These are phyloP conservation scores for Drosophila bipectinata DNA, from an alignment of 1,140 invertebrate genomes.

Conservation along the genomic window DNA sequence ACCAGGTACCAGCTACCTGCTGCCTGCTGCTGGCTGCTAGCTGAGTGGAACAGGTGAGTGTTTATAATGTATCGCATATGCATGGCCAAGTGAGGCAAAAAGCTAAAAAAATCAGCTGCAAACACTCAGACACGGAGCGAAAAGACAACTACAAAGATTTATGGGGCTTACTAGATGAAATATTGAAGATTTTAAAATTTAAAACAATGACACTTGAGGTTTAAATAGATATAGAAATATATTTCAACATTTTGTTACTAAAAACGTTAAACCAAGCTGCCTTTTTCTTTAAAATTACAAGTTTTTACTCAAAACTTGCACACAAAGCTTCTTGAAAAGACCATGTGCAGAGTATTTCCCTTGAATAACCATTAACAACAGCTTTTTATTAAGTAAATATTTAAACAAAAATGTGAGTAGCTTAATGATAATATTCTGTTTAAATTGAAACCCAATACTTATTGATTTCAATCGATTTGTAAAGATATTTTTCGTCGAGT, in stretches of 20 bases:
- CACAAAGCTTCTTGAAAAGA: too few relatives aligned
- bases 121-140: conserved; percentile 30
- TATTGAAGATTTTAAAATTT: not conserved
- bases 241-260: too few relatives aligned
- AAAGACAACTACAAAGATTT: not conserved
- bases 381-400: not conserved
- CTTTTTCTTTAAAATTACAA: too few relatives aligned
- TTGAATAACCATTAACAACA: not conserved
- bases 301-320: too few relatives aligned
- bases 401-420: not conserved
- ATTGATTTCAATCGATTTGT: not conserved
- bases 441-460: conserved; percentile 1
- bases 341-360: not conserved
- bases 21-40: conserved; percentile 24
- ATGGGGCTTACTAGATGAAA: not conserved
- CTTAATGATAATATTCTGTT: conserved; percentile 1
- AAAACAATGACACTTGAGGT: too few relatives aligned
- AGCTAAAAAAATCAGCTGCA: conserved; percentile 47
- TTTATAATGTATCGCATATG: conserved; percentile 71
- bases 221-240: not conserved
- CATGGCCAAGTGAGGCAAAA: conserved; percentile 65
- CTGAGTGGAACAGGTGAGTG: conserved; percentile 75
- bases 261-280: too few relatives aligned
- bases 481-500: conserved; percentile 2
- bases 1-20: conserved; percentile 1